Conservation (phyloP, 2,888 invertebrate genomes). For the Polylopha cassiicola region DNA sequence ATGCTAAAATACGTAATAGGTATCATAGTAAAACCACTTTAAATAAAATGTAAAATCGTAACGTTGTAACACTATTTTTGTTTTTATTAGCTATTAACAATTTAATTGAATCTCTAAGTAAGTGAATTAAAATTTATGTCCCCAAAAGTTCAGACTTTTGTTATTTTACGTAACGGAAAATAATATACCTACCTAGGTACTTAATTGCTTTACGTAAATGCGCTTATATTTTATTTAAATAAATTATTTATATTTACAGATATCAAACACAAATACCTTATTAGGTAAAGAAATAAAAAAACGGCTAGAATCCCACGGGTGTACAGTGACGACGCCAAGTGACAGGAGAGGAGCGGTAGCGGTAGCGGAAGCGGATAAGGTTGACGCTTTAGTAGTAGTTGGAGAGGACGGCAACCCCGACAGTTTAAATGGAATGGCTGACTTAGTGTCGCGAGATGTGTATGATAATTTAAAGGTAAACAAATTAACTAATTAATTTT, state of each 20-base stretch:
- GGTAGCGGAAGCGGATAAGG: slow-evolving; percentile 25
- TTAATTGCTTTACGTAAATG: slow-evolving; percentile 4
- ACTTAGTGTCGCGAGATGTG: slow-evolving; percentile 53
- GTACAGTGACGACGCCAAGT: slow-evolving; percentile 40
- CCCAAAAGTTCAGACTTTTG: too few relatives aligned
- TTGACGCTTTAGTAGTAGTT: slow-evolving; percentile 58
- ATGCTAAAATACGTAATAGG: too few relatives aligned
- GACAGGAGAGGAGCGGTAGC: slow-evolving; percentile 29
- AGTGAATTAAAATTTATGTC: too few relatives aligned
- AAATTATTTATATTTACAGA: slow-evolving; percentile 36
- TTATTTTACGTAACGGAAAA: too few relatives aligned
- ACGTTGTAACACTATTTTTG: too few relatives aligned
- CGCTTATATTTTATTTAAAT: slow-evolving; percentile 6
- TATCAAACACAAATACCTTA: slow-evolving; percentile 49
- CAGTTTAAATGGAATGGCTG: slow-evolving; percentile 47
- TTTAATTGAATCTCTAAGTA: too few relatives aligned
- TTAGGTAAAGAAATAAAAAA: slow-evolving; percentile 51
- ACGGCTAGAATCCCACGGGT: slow-evolving; percentile 46
- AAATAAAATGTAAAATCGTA: too few relatives aligned
- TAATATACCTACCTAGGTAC: too few relatives aligned
- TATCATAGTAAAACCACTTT: too few relatives aligned
- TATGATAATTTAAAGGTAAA: slow-evolving; percentile 59
- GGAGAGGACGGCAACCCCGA: slow-evolving; percentile 45
- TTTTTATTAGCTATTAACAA: too few relatives aligned
- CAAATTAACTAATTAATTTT: too few relatives aligned